Conservation (phyloP, 2,888 invertebrate species). For the Nephrotoma guestfalica region DNA sequence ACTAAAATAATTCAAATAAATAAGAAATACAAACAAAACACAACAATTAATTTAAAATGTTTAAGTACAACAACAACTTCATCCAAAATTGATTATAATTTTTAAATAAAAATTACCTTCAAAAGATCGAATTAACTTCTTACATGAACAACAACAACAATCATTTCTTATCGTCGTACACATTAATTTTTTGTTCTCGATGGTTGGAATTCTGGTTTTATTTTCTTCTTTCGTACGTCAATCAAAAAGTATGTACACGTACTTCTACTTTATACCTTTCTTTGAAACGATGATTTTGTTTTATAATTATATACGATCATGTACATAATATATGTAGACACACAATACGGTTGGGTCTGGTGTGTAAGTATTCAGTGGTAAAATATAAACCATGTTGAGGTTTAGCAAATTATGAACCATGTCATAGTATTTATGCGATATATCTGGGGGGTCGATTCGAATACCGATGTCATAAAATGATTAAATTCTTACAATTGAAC, state of each 20-base stretch:
- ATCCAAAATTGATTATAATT: background rate
- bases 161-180: background rate
- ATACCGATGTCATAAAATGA: too few species aligned
- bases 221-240: background rate
- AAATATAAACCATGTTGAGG: background rate
- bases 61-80: background rate
- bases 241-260: background rate
- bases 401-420: background rate
- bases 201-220: background rate
- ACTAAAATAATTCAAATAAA: background rate
- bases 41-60: background rate
- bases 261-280: background rate
- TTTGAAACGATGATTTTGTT: background rate
- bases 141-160: background rate
- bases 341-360: background rate
- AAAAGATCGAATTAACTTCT: background rate
- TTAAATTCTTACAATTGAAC: too few species aligned
- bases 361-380: background rate
- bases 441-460: too few species aligned
- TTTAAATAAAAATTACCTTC: background rate
- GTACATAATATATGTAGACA: background rate
- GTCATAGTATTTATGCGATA: background rate
- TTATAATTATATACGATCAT: background rate
- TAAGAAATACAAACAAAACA: background rate
- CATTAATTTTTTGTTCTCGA: background rate